Conservation (phyloP, 2,113 vertebrate genomes). For the Danionella cerebrum region DNA sequence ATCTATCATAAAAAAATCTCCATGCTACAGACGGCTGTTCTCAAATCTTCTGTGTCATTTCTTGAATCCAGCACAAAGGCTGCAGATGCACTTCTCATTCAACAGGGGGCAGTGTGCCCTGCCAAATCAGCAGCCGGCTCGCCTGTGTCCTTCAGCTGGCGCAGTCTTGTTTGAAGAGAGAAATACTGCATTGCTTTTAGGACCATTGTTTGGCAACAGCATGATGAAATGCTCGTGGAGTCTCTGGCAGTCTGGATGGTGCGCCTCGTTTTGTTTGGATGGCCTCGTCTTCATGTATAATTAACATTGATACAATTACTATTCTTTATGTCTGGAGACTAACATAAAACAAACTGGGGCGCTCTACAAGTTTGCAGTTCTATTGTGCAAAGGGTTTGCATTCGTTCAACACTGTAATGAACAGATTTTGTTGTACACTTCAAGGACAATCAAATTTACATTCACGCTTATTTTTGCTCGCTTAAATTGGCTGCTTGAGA, state of each 20-base stretch:
- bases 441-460: slow-evolving; percentile 58
- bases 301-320: slow-evolving; percentile 65
- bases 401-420: slow-evolving; percentile 57
- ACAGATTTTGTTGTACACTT: slow-evolving; percentile 47
- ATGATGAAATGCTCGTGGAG: slow-evolving; percentile 40
- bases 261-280: slow-evolving; percentile 65
- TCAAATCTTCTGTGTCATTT: slow-evolving; percentile 39
- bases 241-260: slow-evolving; percentile 49
- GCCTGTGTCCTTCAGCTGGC: slow-evolving; percentile 56
- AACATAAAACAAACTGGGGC: slow-evolving; percentile 51
- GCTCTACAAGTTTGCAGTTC: slow-evolving; percentile 44
- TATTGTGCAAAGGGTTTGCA: slow-evolving; percentile 55
- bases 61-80: slow-evolving; percentile 38
- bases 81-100: slow-evolving; percentile 24
- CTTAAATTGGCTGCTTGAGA: slow-evolving; percentile 46
- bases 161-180: slow-evolving; percentile 54
- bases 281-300: slow-evolving; percentile 58
- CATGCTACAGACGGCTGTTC: slow-evolving; percentile 40
- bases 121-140: slow-evolving; percentile 42
- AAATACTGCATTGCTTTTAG: slow-evolving; percentile 62
- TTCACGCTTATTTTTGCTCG: slow-evolving; percentile 48
- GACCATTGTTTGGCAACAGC: slow-evolving; percentile 46
- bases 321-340: slow-evolving; percentile 50
- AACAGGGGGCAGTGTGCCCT: slow-evolving; percentile 67
- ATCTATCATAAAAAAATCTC: slow-evolving; percentile 30